Evolutionary conservation across 2,888 invertebrate species (phyloP).

Genomic region (Tenthredo scrophulariae): DNA sequence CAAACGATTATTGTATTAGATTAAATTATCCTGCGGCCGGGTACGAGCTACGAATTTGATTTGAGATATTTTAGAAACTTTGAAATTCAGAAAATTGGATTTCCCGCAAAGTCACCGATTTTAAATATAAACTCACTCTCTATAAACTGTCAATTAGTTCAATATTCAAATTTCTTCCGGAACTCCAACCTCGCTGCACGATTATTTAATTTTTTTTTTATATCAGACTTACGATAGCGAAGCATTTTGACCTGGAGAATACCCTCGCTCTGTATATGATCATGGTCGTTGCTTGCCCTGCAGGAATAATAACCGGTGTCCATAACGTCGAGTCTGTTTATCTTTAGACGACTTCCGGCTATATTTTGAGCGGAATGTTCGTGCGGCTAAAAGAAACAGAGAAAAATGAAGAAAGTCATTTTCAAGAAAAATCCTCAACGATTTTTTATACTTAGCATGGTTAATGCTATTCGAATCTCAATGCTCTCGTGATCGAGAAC

Average conservation of each 20-base stretch:
- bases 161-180: too few species aligned
- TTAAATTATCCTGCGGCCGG: neutral
- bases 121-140: too few species aligned
- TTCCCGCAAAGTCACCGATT: too few species aligned
- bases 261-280: slow-evolving; percentile 71
- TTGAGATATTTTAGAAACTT: too few species aligned
- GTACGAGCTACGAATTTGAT: too few species aligned
- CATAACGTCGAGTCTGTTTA: slow-evolving; percentile 67
- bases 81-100: too few species aligned
- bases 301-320: slow-evolving; percentile 72
- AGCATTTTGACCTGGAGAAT: slow-evolving; percentile 63
- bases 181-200: too few species aligned
- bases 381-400: slow-evolving; percentile 63
- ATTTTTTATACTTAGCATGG: neutral
- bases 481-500: too few species aligned
- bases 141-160: too few species aligned
- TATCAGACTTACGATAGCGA: slow-evolving; percentile 29
- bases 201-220: too few species aligned
- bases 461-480: too few species aligned
- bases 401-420: neutral
- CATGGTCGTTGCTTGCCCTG: slow-evolving; percentile 70
- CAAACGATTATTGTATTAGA: neutral
- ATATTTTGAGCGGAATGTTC: slow-evolving; percentile 70
- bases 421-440: neutral
- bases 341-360: slow-evolving; percentile 70